Evolutionary conservation across 2,888 invertebrate genomes (phyloP).

Genomic region (Sarcophaga rosellei): DNA sequence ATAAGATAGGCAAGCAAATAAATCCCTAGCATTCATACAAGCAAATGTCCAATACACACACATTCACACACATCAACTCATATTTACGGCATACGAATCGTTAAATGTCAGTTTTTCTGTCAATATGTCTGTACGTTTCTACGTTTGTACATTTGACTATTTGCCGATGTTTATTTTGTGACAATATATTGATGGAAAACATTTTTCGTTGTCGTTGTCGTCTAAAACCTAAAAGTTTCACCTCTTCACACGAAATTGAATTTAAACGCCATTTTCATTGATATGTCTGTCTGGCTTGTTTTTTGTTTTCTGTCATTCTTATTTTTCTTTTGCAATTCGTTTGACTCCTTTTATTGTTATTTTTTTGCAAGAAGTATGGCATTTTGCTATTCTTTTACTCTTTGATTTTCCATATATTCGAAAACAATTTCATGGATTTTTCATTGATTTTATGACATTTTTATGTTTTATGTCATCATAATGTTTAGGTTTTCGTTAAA

Average conservation of each 20-base stretch:
- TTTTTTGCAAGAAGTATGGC: not conserved
- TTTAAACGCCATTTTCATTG: constrained; percentile 48
- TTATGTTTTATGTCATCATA: constrained; percentile 54
- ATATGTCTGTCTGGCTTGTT: not conserved
- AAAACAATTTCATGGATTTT: constrained; percentile 11
- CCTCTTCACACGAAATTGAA: constrained; percentile 35
- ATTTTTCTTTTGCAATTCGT: not conserved
- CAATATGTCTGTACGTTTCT: not conserved
- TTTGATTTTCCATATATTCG: no score
- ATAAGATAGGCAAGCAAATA: not conserved
- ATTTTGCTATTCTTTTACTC: no score
- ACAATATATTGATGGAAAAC: constrained; percentile 24
- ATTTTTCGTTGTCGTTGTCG: constrained; percentile 6
- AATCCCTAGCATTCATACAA: not conserved
- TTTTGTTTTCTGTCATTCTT: not conserved
- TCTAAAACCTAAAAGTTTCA: constrained; percentile 22
- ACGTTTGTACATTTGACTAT: not conserved
- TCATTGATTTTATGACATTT: constrained; percentile 43
- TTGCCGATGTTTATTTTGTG: not conserved
- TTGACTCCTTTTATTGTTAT: not conserved
- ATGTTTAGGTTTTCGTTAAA: constrained; percentile 25
- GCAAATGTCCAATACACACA: no score
- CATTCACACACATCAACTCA: no score
- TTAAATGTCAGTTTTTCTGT: not conserved
- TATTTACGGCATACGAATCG: not conserved